Evolutionary conservation across 2,888 invertebrate species (phyloP).

Genomic region (Lutraria lutraria): DNA sequence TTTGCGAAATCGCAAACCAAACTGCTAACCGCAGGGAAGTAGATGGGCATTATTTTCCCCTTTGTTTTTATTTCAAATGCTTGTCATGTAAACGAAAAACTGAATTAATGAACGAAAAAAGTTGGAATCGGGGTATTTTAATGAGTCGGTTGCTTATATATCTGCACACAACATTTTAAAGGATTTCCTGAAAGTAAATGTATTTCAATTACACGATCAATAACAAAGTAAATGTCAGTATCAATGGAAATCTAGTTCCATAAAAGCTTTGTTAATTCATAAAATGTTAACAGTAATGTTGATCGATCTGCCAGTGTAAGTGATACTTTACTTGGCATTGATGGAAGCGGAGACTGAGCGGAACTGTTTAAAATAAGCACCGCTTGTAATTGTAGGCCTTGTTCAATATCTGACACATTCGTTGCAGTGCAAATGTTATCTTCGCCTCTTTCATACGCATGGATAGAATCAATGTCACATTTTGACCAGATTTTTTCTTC

Average conservation of each 20-base stretch:
- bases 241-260: constrained; percentile 21
- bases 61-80: too few species aligned
- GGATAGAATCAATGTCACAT: background rate
- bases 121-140: too few species aligned
- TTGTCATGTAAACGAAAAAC: too few species aligned
- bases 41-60: too few species aligned
- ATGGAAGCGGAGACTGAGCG: background rate
- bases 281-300: constrained; percentile 36
- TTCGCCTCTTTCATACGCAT: background rate
- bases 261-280: constrained; percentile 38
- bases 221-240: background rate
- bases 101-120: too few species aligned
- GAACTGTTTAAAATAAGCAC: background rate
- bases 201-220: constrained; percentile 10
- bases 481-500: background rate
- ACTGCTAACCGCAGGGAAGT: too few species aligned
- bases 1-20: too few species aligned
- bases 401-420: background rate
- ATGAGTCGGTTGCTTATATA: too few species aligned
- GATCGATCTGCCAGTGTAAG: constrained; percentile 32
- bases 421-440: constrained; percentile 11
- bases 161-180: too few species aligned
- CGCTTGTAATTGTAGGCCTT: background rate
- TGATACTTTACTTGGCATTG: constrained; percentile 24
- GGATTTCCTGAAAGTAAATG: background rate